Percentiles rank a stretch among this genome's conserved stretches.
Conservation (phyloP, 2,888 invertebrate species). For the Caenorhabditis plicata region DNA sequence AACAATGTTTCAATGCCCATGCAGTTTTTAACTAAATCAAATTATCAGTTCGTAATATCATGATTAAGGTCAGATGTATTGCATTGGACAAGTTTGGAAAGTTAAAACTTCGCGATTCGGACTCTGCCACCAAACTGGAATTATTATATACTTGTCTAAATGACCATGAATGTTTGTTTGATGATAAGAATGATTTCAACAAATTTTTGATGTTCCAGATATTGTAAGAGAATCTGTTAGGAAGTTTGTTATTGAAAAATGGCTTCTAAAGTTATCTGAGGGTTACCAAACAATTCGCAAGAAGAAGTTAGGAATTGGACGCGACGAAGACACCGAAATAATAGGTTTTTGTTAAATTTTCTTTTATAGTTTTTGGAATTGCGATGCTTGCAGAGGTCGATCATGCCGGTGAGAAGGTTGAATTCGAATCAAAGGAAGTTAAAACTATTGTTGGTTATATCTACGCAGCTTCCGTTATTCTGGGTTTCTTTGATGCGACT, state of each 20-base stretch:
- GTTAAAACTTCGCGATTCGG: background rate
- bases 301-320: too few species aligned
- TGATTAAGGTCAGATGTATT: conserved; percentile 10
- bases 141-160: conserved; percentile 11
- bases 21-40: too few species aligned
- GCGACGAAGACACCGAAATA: background rate
- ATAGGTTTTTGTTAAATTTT: background rate
- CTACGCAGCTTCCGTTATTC: too few species aligned
- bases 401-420: too few species aligned
- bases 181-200: background rate
- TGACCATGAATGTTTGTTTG: conserved; percentile 15
- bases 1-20: too few species aligned
- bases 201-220: conserved; percentile 3
- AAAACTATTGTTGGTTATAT: too few species aligned
- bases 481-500: too few species aligned
- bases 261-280: background rate
- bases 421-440: too few species aligned
- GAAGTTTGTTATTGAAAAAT: conserved; percentile 1
- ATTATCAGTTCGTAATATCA: too few species aligned
- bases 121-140: background rate
- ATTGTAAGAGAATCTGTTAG: conserved; percentile 2
- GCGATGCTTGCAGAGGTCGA: conserved; percentile 1
- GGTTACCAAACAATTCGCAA: background rate
- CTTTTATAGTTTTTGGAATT: background rate
- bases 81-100: conserved; percentile 6